Evolutionary conservation across 2,113 vertebrate species (phyloP).

Genomic region (Parus major): DNA sequence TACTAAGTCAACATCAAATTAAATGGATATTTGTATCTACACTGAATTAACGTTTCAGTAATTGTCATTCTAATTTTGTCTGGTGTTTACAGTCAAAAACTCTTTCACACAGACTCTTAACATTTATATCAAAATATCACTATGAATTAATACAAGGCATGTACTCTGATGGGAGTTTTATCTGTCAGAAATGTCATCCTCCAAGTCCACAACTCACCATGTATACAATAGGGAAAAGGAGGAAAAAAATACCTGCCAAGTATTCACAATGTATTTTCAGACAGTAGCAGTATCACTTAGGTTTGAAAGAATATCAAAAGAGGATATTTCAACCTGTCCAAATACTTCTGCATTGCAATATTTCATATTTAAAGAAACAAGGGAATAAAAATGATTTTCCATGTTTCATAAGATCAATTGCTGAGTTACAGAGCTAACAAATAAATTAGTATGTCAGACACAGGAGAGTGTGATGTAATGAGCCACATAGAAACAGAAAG

Average conservation of each 20-base stretch:
- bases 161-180: conserved; percentile 2
- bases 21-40: background rate
- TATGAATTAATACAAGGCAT: background rate
- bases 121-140: background rate
- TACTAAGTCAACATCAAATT: background rate
- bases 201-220: background rate
- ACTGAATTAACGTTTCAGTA: background rate
- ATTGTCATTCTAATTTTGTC: background rate
- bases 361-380: background rate
- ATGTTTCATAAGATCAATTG: background rate
- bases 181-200: conserved; percentile 47
- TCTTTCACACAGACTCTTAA: background rate
- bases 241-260: conserved; percentile 10
- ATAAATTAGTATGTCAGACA: background rate
- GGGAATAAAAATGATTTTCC: background rate
- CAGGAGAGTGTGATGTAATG: background rate
- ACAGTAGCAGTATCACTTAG: conserved; percentile 31
- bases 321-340: background rate
- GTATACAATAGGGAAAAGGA: background rate
- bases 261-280: conserved; percentile 43
- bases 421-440: background rate
- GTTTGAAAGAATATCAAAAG: conserved; percentile 32
- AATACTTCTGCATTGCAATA: background rate
- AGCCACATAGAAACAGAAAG: background rate
- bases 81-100: background rate